Evolutionary conservation across 2,888 invertebrate genomes (phyloP), one percentile per base, ranked within the genome.

Genomic region (Dicyrtoma fusca): DNA sequence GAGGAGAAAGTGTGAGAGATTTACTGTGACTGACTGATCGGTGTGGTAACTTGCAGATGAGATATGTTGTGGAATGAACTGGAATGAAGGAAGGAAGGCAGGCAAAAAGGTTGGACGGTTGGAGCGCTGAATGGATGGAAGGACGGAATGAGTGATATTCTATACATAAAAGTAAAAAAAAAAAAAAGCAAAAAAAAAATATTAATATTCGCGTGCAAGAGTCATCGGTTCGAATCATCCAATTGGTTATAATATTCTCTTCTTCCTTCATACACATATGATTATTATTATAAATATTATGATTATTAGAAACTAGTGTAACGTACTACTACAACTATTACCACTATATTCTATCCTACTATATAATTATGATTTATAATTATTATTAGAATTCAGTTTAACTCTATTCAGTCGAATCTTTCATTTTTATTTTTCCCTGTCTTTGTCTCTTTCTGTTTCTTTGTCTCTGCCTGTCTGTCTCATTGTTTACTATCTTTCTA

Each of bases 41-140:
- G 79, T 77, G 75, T 76, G 76, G 65, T 74, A 72, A 76, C 75
- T 77, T 79, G 71, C 79, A 79, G 79, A 79, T 79, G 79, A 79
- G 77, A 77, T 77, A 73, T 78, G 73, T 78, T 77, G 75, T 75
- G 76, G 76, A 77, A 75, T 77, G 75, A 77, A 63, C 74, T 77
- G 77, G 74, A 69, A 68, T 71, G 72, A 76, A 72, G 69, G 74
- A 71, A 71, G 73, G 73, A 71, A 72, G 34, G 34, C 34, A 34
- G 34, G 34, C 34, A 71, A 64, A 71, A 68, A 53, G 61, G 71
- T 69, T 72, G 74, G 72, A 72, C 73, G 72, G 74, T 74, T 74
- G 76, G 74, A 76, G 76, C 76, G 72, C 70, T 72, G 76, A 76
- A 71, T 76, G 76, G 72, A 71, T 76, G 76, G 72, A 74, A 72